phyloP scores from a whole-genome alignment of 1,140 invertebrate genomes.

The Lepidurus packardi region DNA sequence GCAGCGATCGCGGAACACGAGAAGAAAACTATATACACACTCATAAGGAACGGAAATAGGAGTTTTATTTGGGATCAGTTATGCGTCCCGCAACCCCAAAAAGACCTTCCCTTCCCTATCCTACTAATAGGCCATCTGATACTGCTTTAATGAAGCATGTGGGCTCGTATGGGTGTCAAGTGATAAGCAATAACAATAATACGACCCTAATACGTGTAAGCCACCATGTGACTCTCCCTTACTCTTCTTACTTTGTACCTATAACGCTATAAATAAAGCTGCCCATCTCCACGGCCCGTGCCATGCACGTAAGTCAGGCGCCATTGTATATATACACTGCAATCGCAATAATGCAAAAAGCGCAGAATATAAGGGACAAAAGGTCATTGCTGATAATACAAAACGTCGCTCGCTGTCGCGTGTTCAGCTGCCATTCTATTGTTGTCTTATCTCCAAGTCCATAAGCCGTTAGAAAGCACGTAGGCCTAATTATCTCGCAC shows the following conservation, averaged over 20 bases:
- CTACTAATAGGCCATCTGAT: background rate
- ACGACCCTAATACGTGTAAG: background rate
- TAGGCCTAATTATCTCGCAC: constrained; percentile 19
- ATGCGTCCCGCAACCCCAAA: background rate
- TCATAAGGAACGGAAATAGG: background rate
- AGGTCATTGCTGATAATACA: background rate
- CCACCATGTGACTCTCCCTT: too few species aligned
- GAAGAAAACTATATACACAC: too few species aligned
- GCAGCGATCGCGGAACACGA: too few species aligned
- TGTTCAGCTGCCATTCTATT: background rate
- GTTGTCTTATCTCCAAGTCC: constrained; percentile 9
- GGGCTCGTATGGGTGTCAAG: background rate
- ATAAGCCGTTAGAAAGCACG: constrained; percentile 11
- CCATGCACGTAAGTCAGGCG: too few species aligned
- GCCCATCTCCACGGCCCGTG: too few species aligned
- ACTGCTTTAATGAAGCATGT: background rate
- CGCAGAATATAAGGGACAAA: constrained; percentile 2
- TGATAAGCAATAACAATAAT: constrained; percentile 20
- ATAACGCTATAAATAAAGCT: too few species aligned
- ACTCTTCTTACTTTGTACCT: too few species aligned
- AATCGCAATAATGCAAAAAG: constrained; percentile 22
- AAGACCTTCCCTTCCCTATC: background rate
- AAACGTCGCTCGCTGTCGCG: background rate
- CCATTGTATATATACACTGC: background rate
- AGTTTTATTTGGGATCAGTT: background rate